Evolutionary conservation across 1,140 invertebrate species (phyloP).

Genomic region (Drosophila athabasca): DNA sequence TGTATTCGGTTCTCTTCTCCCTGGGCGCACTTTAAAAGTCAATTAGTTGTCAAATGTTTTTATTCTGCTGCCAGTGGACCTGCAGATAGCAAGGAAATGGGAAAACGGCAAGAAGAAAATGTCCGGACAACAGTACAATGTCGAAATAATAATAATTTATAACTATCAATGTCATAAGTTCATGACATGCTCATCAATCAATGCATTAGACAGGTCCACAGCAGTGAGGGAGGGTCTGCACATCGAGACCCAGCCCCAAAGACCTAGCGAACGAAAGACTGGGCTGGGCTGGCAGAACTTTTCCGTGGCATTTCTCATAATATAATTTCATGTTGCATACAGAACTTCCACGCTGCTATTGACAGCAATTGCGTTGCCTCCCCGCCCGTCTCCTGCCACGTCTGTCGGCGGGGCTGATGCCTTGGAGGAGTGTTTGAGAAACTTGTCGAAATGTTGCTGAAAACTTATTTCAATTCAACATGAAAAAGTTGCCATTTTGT

Average conservation of each 20-base stretch:
- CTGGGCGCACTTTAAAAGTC: slow-evolving; percentile 69
- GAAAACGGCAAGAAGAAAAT: slow-evolving; percentile 25
- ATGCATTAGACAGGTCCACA: slow-evolving; percentile 73
- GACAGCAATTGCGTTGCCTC: slow-evolving; percentile 64
- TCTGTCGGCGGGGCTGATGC: slow-evolving; percentile 25
- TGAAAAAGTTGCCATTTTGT: slow-evolving; percentile 41
- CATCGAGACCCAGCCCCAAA: slow-evolving; percentile 25
- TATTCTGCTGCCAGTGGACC: slow-evolving; percentile 20
- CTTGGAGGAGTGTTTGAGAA: slow-evolving; percentile 40
- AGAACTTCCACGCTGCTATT: slow-evolving; percentile 62
- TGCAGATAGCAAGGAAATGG: neutral
- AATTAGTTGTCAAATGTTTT: slow-evolving; percentile 76
- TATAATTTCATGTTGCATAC: slow-evolving; percentile 73
- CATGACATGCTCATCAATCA: slow-evolving; percentile 81
- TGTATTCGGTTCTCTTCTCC: slow-evolving; percentile 14
- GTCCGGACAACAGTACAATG: slow-evolving; percentile 59
- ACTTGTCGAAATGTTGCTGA: slow-evolving; percentile 57
- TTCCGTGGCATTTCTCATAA: slow-evolving; percentile 51
- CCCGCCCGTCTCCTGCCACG: neutral
- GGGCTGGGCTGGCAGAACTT: slow-evolving; percentile 22
- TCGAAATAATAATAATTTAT: slow-evolving; percentile 81
- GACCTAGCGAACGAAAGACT: slow-evolving; percentile 2
- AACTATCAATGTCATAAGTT: slow-evolving; percentile 82
- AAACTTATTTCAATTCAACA: slow-evolving; percentile 62
- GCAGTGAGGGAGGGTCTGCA: slow-evolving; percentile 16